Conservation (phyloP, 2,888 invertebrate species). For the Vandiemenella viatica region DNA sequence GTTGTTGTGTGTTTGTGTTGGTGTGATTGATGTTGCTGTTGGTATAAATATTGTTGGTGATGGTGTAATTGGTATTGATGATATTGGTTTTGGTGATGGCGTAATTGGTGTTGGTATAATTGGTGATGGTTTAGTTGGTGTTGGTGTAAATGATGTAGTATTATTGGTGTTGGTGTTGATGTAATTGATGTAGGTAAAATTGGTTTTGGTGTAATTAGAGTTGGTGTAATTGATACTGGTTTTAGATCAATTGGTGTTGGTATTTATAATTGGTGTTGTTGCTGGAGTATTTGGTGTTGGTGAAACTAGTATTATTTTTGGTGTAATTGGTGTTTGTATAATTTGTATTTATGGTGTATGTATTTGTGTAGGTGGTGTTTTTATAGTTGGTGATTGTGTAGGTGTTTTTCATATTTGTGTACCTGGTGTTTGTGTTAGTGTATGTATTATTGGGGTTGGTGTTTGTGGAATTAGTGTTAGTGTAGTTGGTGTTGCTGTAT, state of each 20-base stretch:
- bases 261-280: too few species aligned
- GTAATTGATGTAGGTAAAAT: neutral
- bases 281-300: too few species aligned
- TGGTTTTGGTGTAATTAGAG: neutral
- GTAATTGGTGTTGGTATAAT: too few species aligned
- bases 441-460: neutral
- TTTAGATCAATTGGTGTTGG: neutral
- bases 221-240: neutral
- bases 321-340: neutral
- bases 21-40: neutral
- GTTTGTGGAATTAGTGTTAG: too few species aligned
- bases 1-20: neutral
- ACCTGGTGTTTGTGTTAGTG: neutral
- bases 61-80: neutral
- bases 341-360: neutral
- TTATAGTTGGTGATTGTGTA: neutral
- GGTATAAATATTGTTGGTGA: constrained; percentile 25
- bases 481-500: neutral
- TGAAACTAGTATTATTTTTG: too few species aligned
- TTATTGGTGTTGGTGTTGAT: constrained; percentile 9
- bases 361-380: neutral
- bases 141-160: neutral
- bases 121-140: neutral
- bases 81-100: neutral
- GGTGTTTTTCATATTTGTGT: neutral